These are phyloP conservation scores for Platycheirus rosarum DNA, from an alignment of 2,888 invertebrate genomes.

Conservation along the genomic window DNA sequence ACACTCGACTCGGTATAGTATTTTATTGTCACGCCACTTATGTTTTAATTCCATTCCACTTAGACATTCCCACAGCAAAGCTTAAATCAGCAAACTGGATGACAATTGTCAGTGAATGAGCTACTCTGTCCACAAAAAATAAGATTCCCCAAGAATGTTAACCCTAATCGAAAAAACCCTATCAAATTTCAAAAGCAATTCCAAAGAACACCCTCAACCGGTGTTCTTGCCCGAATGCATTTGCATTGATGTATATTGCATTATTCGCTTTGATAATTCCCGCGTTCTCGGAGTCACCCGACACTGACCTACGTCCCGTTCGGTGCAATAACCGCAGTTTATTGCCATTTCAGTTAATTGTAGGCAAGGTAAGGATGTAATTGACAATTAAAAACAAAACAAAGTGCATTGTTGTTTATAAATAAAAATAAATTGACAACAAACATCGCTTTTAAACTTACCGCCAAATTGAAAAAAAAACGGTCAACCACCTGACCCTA, in stretches of 20 bases:
- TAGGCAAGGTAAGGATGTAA: background rate
- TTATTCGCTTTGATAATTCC: constrained; percentile 17
- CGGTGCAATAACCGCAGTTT: constrained; percentile 22
- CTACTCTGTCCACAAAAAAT: too few relatives aligned
- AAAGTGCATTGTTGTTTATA: background rate
- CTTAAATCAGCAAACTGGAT: constrained; percentile 6
- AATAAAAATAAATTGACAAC: background rate
- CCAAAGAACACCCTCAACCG: constrained; percentile 19
- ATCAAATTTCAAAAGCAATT: constrained; percentile 24
- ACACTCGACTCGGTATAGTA: too few relatives aligned
- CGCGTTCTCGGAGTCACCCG: constrained; percentile 4
- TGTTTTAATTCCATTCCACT: too few relatives aligned
- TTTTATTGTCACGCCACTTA: background rate
- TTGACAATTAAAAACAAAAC: background rate
- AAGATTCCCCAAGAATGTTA: background rate
- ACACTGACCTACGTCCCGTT: constrained; percentile 21
- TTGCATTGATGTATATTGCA: too few relatives aligned
- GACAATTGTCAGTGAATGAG: too few relatives aligned
- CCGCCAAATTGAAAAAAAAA: constrained; percentile 25
- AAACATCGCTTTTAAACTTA: background rate
- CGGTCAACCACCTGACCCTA: constrained; percentile 26
- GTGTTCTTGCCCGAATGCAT: background rate
- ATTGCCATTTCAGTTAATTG: background rate
- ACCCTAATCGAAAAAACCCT: background rate
- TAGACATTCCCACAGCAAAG: background rate